Evolutionary conservation across 2,888 invertebrate genomes (phyloP).

Genomic region (Phalera bucephala): DNA sequence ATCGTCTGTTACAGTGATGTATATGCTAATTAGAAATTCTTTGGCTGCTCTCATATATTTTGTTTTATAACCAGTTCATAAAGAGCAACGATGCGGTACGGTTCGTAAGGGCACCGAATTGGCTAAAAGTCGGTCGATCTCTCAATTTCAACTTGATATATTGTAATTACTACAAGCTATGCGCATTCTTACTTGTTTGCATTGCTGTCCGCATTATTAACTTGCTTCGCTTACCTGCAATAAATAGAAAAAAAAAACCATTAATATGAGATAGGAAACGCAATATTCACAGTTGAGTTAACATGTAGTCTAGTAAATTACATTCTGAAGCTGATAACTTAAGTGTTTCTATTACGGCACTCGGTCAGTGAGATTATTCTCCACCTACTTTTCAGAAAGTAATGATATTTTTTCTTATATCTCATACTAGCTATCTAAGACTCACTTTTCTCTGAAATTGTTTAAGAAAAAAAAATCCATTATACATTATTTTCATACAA

Average conservation of each 20-base stretch:
- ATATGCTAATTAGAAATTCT: conserved; percentile 41
- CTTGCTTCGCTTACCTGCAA: conserved; percentile 26
- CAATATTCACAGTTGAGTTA: not conserved
- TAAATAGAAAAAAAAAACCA: conserved; percentile 3
- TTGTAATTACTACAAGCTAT: conserved; percentile 6
- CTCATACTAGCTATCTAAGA: too few relatives aligned
- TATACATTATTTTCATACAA: too few relatives aligned
- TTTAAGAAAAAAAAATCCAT: too few relatives aligned
- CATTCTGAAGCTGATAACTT: too few relatives aligned
- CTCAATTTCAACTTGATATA: conserved; percentile 2
- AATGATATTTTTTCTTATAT: not conserved
- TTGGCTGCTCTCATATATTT: conserved; percentile 37
- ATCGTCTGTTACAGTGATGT: conserved; percentile 17
- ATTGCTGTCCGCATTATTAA: conserved; percentile 2
- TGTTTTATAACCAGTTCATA: conserved; percentile 27
- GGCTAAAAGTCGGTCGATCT: conserved; percentile 14
- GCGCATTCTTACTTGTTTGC: conserved; percentile 9
- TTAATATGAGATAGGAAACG: not conserved
- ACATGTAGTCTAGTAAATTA: not conserved
- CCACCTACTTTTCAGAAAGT: not conserved
- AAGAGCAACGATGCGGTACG: conserved; percentile 19
- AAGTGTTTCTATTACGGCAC: too few relatives aligned
- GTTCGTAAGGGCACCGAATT: conserved; percentile 22
- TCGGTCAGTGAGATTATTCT: not conserved
- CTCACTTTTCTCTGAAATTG: too few relatives aligned